phyloP scores from a whole-genome alignment of 2,113 vertebrate genomes.

The Eulemur rufifrons region DNA sequence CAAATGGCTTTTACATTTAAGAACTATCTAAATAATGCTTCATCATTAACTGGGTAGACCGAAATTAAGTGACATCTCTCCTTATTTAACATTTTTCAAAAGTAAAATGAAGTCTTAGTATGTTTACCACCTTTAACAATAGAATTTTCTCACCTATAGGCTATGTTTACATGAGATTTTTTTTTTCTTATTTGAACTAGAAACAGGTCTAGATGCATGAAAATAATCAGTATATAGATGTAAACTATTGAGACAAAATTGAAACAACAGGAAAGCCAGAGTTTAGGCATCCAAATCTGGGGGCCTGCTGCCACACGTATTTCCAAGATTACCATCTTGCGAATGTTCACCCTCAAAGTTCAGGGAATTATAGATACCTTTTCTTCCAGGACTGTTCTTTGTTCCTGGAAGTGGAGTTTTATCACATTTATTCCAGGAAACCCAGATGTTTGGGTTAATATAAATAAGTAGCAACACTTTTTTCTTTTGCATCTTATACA shows the following conservation, averaged over 20 bases:
- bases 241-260: slow-evolving; percentile 33
- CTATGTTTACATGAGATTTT: neutral
- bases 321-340: slow-evolving; percentile 2
- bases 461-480: neutral
- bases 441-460: neutral
- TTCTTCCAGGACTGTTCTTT: neutral
- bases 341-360: neutral
- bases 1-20: slow-evolving; percentile 2
- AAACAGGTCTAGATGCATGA: neutral
- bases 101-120: slow-evolving; percentile 21
- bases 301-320: neutral
- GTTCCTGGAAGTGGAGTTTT: neutral
- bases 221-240: neutral
- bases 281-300: neutral
- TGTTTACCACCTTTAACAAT: slow-evolving; percentile 7
- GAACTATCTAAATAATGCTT: neutral
- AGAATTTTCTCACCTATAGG: slow-evolving; percentile 16
- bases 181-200: slow-evolving; percentile 22
- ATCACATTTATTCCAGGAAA: neutral
- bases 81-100: slow-evolving; percentile 44
- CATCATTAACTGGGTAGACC: neutral
- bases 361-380: neutral
- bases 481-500: neutral
- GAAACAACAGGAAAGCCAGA: slow-evolving; percentile 30
- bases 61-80: neutral